phyloP scores from a whole-genome alignment of 1,140 invertebrate genomes.

The Coboldia fuscipes region DNA sequence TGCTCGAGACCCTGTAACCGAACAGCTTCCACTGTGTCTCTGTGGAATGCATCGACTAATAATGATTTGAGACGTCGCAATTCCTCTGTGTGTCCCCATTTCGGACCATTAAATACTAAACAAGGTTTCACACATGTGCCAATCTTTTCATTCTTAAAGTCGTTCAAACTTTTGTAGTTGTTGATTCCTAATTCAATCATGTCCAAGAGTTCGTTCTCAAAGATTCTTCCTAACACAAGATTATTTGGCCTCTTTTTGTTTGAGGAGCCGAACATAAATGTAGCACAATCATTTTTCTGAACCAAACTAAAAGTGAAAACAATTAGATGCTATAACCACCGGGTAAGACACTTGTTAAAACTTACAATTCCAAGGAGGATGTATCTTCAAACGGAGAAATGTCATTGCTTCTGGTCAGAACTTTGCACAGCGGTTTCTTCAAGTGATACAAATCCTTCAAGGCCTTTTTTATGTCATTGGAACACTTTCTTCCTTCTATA shows the following conservation, averaged over 20 bases:
- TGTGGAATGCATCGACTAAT: constrained; percentile 82
- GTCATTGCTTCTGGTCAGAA: constrained; percentile 62
- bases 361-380: constrained; percentile 51
- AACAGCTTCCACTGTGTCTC: constrained; percentile 57
- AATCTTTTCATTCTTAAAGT: constrained; percentile 65
- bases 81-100: constrained; percentile 66
- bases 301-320: constrained; percentile 31
- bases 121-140: constrained; percentile 73
- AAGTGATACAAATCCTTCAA: constrained; percentile 76
- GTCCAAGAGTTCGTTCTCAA: constrained; percentile 76
- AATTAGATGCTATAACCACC: neutral
- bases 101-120: constrained; percentile 79
- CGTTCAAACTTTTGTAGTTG: constrained; percentile 51
- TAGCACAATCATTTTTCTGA: constrained; percentile 64
- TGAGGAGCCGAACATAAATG: constrained; percentile 80
- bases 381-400: constrained; percentile 72
- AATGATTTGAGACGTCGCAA: constrained; percentile 70
- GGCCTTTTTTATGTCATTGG: constrained; percentile 44
- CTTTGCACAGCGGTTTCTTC: constrained; percentile 65
- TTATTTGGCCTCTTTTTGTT: constrained; percentile 91
- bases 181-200: constrained; percentile 92
- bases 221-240: constrained; percentile 72
- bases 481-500: constrained; percentile 68
- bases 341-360: neutral
- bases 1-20: constrained; percentile 84